Evolutionary conservation across 2,888 invertebrate genomes (phyloP), one percentile per base, ranked within the genome.

Genomic region (Platycheirus albimanus): DNA sequence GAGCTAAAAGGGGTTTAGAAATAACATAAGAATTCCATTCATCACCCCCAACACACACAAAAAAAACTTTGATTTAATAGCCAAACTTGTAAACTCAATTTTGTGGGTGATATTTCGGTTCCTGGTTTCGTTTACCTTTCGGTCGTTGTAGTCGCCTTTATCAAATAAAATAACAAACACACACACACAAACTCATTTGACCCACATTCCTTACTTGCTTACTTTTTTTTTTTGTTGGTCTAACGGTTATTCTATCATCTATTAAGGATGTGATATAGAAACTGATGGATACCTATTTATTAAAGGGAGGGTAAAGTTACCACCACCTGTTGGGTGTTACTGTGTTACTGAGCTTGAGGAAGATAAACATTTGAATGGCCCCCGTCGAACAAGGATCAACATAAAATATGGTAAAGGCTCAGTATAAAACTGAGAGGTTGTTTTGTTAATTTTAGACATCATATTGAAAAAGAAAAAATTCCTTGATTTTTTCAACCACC

Each of bases 361-460:
- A n/a, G 41, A 58, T 58, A 58, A 28, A 58, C 58, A 41, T 41
- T 41, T 45, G 47, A 47, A 47, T 58, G 70, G 49, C 38, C 17
- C 36, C 47, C 20, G n/a, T 30, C 58, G 13, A 70, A 70, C 70
- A 70, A 11, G 70, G 58, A 38, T 58, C 54, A 49, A 41, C 43
- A 70, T 58, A 41, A 56, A 41, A 56, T 45, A 58, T 58, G 24
- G 47, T 19, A 47, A 47, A 33, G 38, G 28, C 20, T 47, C 24
- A 19, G 47, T 47, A 13, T 17, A 17, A 8, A 8, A 33, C 1
- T 15, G 13, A 54, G 15, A 43, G 13, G 15, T 13, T 38, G 24
- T 28, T 58, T 41, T 24, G 24, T 54, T 54, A 43, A 67, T 54
- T 67, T 67, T 67, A 54, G 67, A 54, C 54, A 24, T 24, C 3